Base-by-base conservation (phyloP, 1,140 invertebrate genomes). In the Chrysoperla carnea region DNA sequence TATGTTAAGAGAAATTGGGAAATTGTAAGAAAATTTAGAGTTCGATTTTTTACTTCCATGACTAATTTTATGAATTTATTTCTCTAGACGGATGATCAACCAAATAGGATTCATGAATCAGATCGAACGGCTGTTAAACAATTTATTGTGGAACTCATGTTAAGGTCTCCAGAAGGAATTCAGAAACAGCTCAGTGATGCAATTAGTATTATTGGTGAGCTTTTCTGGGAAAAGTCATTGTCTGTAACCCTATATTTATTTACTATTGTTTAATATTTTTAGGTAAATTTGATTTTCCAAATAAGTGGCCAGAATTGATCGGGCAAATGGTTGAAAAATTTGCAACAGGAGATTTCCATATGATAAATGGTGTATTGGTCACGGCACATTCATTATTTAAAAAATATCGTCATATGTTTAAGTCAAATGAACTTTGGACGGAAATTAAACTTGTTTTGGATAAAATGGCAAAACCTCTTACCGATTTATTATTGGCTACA, bases 401-500 rank as follows among this genome's bases (percentile, higher is more conserved):
- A 63, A 75, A 88, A 55, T 99, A 97, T 64, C 73, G 91, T 40
- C 89, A 84, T 59, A 92, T 97, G 64, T 93, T 94, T 54, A 94
- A 96, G 66, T 94, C 90, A 6, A 79, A 96, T 57, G 69, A 75
- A 46, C 66, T 99, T 1, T 99, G 93, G 93, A 76, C 75, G 41
- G 94, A 98, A 67, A 98, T 99, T 40, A 95, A 95, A 66, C 88
- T 88, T 70, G 93, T 97, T 1, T 61, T 97, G 36, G 87, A 92
- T 31, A 81, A 83, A 48, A 90, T 98, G 73, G 89, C 92, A 0
- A 76, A 86, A 56, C 88, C 92, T 1, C 68, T 98, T 9, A 97
- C 92, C 29, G 84, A 95, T 60, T 63, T 97, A 2, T 85, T 95
- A 64, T 61, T 81, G 53, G 80, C 78, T 14, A 91, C 89, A 8